Evolutionary conservation across 2,797 vertebrate species (phyloP).

Genomic region (Megaceryle alcyon): DNA sequence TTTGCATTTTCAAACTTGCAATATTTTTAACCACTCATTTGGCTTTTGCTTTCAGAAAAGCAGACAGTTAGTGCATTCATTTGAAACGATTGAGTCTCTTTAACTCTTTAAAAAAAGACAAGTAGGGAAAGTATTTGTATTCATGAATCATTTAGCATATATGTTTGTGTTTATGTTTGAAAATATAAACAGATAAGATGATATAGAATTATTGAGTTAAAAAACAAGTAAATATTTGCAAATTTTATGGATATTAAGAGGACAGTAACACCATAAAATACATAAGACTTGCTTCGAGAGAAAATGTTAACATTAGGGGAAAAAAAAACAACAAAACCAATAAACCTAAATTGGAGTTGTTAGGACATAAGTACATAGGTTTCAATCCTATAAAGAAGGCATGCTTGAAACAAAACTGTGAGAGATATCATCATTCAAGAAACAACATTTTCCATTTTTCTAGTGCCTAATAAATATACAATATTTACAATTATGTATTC

Average conservation of each 20-base stretch:
- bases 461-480: not conserved
- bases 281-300: not conserved
- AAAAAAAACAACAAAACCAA: not conserved
- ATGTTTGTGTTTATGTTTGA: conserved; percentile 66
- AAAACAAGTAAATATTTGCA: conserved; percentile 55
- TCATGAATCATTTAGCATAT: conserved; percentile 67
- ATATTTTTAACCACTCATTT: conserved; percentile 83
- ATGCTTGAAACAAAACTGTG: not conserved
- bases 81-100: conserved; percentile 78
- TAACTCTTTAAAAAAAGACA: conserved; percentile 74
- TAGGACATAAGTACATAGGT: not conserved
- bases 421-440: not conserved
- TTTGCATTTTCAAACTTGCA: conserved; percentile 85
- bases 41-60: conserved; percentile 83
- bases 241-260: conserved; percentile 8
- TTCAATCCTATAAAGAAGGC: not conserved
- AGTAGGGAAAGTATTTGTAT: conserved; percentile 61
- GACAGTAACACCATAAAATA: not conserved
- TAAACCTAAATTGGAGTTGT: not conserved
- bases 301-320: not conserved
- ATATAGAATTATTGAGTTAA: conserved; percentile 50
- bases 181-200: conserved; percentile 62
- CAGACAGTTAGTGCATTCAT: conserved; percentile 81
- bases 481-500: not conserved
- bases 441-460: not conserved